These are phyloP conservation scores for Drosophila pandora DNA, from an alignment of 1,140 invertebrate genomes.

Conservation along the genomic window DNA sequence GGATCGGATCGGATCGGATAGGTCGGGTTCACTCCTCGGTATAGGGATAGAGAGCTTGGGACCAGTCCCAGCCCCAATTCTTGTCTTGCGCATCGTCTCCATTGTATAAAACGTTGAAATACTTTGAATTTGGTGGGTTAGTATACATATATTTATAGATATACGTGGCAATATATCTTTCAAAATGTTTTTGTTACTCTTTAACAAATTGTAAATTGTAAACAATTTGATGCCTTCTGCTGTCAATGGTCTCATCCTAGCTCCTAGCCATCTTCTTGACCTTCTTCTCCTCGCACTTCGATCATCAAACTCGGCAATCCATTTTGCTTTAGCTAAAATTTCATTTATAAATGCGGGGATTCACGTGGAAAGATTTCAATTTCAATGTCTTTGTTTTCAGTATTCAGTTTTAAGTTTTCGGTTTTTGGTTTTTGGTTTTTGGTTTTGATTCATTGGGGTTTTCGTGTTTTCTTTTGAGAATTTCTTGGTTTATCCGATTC, in stretches of 20 bases:
- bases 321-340: constrained; percentile 23
- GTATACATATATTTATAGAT: constrained; percentile 83
- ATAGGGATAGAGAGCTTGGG: constrained; percentile 4
- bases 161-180: constrained; percentile 74
- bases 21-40: neutral
- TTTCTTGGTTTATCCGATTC: constrained; percentile 39
- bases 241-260: neutral
- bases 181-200: constrained; percentile 58
- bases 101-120: constrained; percentile 76
- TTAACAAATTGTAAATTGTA: constrained; percentile 71
- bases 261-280: constrained; percentile 4
- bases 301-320: constrained; percentile 2
- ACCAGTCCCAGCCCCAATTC: constrained; percentile 15
- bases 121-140: constrained; percentile 82
- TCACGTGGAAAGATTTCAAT: constrained; percentile 35
- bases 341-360: constrained; percentile 52
- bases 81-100: constrained; percentile 23
- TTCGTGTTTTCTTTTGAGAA: constrained; percentile 11
- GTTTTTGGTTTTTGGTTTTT: constrained; percentile 14
- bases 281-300: constrained; percentile 8
- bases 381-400: constrained; percentile 17
- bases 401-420: constrained; percentile 13
- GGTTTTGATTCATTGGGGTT: neutral
- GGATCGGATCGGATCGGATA: neutral
- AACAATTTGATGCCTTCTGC: constrained; percentile 48